Conservation (phyloP, 2,888 invertebrate species). For the Axea sp. region DNA sequence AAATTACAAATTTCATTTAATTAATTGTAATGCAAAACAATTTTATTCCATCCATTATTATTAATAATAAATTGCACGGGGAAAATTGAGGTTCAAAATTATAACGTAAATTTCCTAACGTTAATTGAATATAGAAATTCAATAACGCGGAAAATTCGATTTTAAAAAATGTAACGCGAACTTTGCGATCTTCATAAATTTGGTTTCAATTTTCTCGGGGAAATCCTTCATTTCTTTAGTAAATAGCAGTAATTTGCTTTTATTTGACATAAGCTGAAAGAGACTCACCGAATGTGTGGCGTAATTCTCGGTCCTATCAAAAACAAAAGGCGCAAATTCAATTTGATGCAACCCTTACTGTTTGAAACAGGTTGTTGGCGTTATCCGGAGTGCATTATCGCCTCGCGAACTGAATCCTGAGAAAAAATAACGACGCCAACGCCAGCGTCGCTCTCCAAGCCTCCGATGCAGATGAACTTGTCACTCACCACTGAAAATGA, state of each 20-base stretch:
- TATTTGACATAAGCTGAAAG: conserved; percentile 6
- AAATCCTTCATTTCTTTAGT: conserved; percentile 6
- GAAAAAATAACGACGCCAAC: conserved; percentile 36
- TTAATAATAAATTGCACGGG: no score
- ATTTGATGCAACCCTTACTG: conserved; percentile 18
- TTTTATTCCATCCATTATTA: no score
- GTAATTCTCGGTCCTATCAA: conserved; percentile 23
- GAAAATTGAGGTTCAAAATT: conserved; percentile 1
- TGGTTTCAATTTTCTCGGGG: conserved; percentile 17
- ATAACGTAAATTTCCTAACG: neutral
- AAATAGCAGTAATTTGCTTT: conserved; percentile 21
- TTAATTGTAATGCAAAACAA: no score
- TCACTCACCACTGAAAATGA: conserved; percentile 56
- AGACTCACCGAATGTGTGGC: conserved; percentile 41
- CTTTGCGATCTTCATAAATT: conserved; percentile 11
- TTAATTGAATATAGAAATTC: neutral
- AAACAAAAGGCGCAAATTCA: conserved; percentile 49
- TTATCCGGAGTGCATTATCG: conserved; percentile 46
- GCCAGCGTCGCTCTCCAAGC: conserved; percentile 6
- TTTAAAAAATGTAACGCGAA: neutral
- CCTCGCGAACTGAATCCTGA: conserved; percentile 31
- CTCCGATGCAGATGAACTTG: conserved; percentile 46
- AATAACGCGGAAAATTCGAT: conserved; percentile 8
- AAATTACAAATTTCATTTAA: no score
- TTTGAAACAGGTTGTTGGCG: conserved; percentile 44